Base-by-base conservation (phyloP, 1,140 invertebrate species). In the Dolichoris vasculosae region DNA sequence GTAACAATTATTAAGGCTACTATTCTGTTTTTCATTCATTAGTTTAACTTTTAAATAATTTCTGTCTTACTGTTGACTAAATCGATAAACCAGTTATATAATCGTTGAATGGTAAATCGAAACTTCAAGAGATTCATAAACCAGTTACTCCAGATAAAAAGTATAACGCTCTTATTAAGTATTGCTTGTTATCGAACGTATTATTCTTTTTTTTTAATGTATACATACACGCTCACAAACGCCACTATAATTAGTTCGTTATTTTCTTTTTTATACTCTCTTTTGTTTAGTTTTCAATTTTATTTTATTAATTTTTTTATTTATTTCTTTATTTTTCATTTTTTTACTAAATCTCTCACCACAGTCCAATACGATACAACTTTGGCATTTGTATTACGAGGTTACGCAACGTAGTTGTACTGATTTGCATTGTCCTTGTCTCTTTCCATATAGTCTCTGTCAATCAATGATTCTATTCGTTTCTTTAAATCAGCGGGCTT, bases 371-470 rank as follows among this genome's bases (percentile, higher is more conserved):
- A 38, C 1, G 46, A 55, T 64, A 30, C 17, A 76, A 59, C 43
- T 81, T 81, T 82, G 51, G 55, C 75, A 69, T 84, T 67, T 30
- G 3, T 9, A 71, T 88, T 82, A 87, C 55, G 88, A 90, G 90
- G 92, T 94, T 97, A 99, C 89, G 99, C 98, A 91, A 99, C 98
- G 93, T 99, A 99, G 93, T 99, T 98, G 94, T 99, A 99, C 92
- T 98, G 97, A 94, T 99, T 99, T 85, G 98, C 95, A 94, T 99
- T 99, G 92, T 99, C 98, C 93, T 99, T 99, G 92, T 99, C 99
- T 83, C 99, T 95, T 92, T 99, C 97, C 97, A 99, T 99, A 92
- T 99, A 99, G 93, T 99, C 99, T 90, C 99, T 95, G 91, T 99
- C 99, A 90, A 99, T 99, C 26, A 99, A 94, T 59, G 98, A 99